Evolutionary conservation across 2,797 vertebrate genomes (phyloP).

Genomic region (Enteromius afrohamiltoni): DNA sequence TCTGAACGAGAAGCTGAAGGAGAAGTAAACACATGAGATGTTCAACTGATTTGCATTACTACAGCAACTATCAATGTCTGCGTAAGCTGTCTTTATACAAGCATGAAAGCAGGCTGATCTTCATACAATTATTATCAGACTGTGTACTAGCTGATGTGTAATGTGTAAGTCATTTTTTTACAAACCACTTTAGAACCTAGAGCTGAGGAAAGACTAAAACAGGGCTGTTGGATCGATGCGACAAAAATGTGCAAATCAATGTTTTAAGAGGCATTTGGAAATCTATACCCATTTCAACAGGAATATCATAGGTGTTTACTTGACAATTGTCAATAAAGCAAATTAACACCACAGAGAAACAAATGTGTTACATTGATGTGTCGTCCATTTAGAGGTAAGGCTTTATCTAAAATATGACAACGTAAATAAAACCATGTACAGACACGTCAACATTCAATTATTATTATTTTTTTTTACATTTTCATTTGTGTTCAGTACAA

Average conservation of each 20-base stretch:
- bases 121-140: neutral
- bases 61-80: conserved; percentile 40
- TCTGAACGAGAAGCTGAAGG: conserved; percentile 16
- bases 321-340: conserved; percentile 52
- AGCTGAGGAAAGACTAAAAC: neutral
- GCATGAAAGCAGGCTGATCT: conserved; percentile 31
- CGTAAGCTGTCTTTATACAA: conserved; percentile 45
- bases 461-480: conserved; percentile 41
- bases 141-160: conserved; percentile 6
- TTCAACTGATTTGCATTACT: conserved; percentile 26
- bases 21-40: neutral
- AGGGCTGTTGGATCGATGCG: conserved; percentile 3
- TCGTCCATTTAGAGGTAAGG: conserved; percentile 71
- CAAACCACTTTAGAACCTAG: neutral
- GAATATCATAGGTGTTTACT: neutral
- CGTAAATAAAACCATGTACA: conserved; percentile 35
- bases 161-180: neutral
- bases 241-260: neutral
- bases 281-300: neutral
- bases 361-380: conserved; percentile 54
- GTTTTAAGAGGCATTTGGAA: neutral
- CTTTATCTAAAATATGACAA: conserved; percentile 65
- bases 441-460: conserved; percentile 50
- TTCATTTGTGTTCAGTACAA: conserved; percentile 32
- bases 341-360: conserved; percentile 57